Percentiles rank a stretch among this genome's conserved stretches.
phyloP scores from a whole-genome alignment of 1,140 invertebrate species.

The Penaeus chinensis region DNA sequence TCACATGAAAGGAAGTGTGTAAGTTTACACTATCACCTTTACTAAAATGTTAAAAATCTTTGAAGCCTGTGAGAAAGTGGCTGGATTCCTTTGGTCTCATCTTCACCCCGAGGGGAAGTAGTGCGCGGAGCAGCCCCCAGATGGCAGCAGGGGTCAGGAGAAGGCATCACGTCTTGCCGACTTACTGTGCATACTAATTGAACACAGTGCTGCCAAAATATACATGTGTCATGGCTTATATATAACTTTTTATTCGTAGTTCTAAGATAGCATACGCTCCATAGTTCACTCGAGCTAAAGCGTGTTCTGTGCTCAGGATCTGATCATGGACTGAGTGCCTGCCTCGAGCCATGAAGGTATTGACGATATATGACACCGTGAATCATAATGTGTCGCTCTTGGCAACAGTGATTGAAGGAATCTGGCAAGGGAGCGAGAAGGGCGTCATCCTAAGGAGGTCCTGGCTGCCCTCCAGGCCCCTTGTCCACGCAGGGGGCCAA shows the following conservation, averaged over 20 bases:
- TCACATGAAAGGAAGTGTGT: no score
- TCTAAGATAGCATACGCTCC: no score
- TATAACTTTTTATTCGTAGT: no score
- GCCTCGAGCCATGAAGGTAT: no score
- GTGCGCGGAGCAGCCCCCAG: constrained; percentile 9
- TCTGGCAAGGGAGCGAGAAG: constrained; percentile 18
- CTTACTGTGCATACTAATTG: constrained; percentile 55
- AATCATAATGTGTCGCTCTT: neutral
- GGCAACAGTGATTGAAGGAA: constrained; percentile 20
- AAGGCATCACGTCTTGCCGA: constrained; percentile 40
- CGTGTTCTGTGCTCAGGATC: no score
- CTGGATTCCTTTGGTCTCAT: constrained; percentile 19
- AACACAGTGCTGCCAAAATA: constrained; percentile 22
- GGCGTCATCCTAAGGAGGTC: constrained; percentile 22
- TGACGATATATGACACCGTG: no score
- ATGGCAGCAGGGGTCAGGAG: constrained; percentile 53
- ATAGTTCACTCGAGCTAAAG: no score
- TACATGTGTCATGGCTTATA: constrained; percentile 12
- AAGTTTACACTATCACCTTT: no score
- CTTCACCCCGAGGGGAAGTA: constrained; percentile 24
- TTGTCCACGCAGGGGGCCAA: no score
- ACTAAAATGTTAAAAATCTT: neutral
- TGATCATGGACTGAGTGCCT: no score
- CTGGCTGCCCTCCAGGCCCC: neutral
- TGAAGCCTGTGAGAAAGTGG: constrained; percentile 6